Base-by-base conservation (phyloP, 2,113 vertebrate genomes). In the Anguilla japonica region DNA sequence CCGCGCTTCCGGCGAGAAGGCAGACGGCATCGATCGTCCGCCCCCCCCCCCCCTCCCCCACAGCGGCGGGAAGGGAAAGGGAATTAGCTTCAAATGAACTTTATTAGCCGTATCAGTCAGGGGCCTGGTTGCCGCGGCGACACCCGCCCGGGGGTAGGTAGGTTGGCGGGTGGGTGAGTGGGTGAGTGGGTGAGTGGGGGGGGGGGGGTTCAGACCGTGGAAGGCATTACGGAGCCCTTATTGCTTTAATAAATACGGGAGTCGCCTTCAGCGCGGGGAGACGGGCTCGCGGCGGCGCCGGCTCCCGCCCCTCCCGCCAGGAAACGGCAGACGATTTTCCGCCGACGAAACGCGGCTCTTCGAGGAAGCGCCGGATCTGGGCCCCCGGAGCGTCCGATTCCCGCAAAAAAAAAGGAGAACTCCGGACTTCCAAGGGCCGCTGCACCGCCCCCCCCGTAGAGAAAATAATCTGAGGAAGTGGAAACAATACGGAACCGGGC, bases 81-180 rank as follows among this genome's bases (percentile, higher is more conserved):
- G 91, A 92, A 94, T 94, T 95, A 93, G 89, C 92, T 94, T 94
- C 93, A 94, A 95, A 94, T 92, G 94, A 94, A 93, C 93, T 95
- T 95, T 95, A 95, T 93, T 94, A 94, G 92, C 93, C 93, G 92
- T 92, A 94, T 94, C 93, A 93, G 90, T 94, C 93, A 95, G 34
- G 84, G 5, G 50, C 16, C 86, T 71, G 43, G 26, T 39, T 40
- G 43, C 79, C 53, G 8, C 43, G 60, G 83, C 78, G 79, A 78
- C 43, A 50, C 63, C 13, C 39, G 81, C 81, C 41, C 60, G 83
- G 81, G 85, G 89, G 89, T 82, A 88, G 88, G n/a, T n/a, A n/a
- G n/a, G n/a, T n/a, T n/a, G n/a, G n/a, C n/a, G n/a, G n/a, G 87
- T 2, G 60, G 60, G 60, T 3, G 57, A 34, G 34, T 34, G 81